Evolutionary conservation across 2,113 vertebrate genomes (phyloP).

Genomic region (Odontophorus gujanensis): DNA sequence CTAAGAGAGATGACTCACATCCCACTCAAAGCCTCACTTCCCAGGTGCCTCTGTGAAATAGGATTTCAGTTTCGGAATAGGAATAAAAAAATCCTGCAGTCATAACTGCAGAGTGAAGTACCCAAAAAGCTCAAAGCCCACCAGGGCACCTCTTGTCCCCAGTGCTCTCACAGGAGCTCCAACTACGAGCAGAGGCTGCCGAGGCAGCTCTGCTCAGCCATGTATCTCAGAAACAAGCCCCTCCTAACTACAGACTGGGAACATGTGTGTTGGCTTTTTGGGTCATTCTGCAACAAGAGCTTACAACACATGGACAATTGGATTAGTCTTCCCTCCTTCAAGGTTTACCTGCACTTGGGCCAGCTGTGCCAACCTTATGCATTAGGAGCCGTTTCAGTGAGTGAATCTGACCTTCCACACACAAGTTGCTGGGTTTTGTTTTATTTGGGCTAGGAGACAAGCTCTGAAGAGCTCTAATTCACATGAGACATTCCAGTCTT

Average conservation of each 20-base stretch:
- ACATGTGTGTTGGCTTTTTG: background rate
- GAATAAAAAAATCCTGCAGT: background rate
- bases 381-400: background rate
- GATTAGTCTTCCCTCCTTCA: background rate
- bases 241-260: background rate
- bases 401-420: background rate
- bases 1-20: background rate
- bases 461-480: background rate
- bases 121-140: background rate
- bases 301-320: background rate
- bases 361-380: background rate
- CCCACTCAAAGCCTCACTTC: background rate
- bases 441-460: background rate
- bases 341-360: background rate
- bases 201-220: background rate
- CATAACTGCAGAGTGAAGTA: background rate
- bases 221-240: background rate
- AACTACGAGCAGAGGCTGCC: accelerated
- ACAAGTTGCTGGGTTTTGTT: background rate
- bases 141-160: too few species aligned
- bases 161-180: accelerated
- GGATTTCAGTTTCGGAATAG: accelerated
- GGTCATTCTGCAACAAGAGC: background rate
- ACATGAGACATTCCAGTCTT: background rate
- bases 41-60: background rate